Evolutionary conservation across 2,797 vertebrate species (phyloP), one percentile per base, ranked within the genome.

Genomic region (Cyprinodon diabolis): DNA sequence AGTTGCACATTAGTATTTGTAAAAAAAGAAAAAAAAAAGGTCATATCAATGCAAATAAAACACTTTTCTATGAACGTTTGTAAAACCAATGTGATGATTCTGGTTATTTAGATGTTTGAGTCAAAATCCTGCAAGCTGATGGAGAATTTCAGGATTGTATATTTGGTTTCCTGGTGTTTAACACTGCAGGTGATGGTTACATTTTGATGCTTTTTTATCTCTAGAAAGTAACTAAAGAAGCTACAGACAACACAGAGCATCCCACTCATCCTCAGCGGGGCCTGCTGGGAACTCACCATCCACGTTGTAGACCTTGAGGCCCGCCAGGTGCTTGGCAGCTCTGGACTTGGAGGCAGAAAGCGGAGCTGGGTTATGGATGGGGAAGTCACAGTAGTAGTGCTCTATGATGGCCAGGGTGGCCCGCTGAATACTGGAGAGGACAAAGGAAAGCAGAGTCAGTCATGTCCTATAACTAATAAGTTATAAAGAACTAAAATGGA

Each of bases 301-400:
- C 83, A 98, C 96, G 30, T 93, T 96, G 94, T 97, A 97, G 87
- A 97, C 96, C 87, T 97, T 97, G 72, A 96, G 94, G 49, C 96
- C 96, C 0, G 96, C 95, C 92, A 96, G 94, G 87, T 96, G 96
- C 62, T 97, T 97, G 79, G 95, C 94, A 6, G 95, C 94, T 1
- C 95, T 93, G 54, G 96, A 95, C 75, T 96, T 97, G 79, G 96
- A 96, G 80, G 96, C 95, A 13, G 95, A 96, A 54, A 96, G 90
- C 87, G 96, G 78, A 21, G 95, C 93, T 0, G 97, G 96, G 84
- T 97, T 97, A 77, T 96, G 96, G 87, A 97, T 94, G 0, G 95
- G 92, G 90, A 98, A 98, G 90, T 97, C 96, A 68, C 93, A 94
- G 90, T 97, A 96, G 94, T 98, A 98, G 80, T 96, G 96, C 90